phyloP scores from a whole-genome alignment of 2,797 vertebrate species.

The Manis pentadactyla region DNA sequence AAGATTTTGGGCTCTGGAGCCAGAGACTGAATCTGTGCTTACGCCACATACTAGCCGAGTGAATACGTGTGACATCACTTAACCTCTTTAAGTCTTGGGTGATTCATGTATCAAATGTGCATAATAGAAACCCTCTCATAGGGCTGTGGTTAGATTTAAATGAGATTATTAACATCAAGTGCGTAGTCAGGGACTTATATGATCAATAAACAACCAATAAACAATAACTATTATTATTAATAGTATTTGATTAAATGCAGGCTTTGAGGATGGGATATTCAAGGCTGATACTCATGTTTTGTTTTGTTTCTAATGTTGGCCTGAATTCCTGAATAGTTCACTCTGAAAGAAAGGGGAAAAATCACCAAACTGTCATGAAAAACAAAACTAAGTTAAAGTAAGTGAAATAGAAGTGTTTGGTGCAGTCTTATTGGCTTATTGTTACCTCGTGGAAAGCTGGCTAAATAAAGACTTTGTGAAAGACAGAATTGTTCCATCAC shows the following conservation, averaged over 20 bases:
- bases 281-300: neutral
- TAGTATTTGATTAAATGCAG: neutral
- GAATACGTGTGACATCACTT: neutral
- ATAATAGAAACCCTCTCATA: neutral
- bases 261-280: neutral
- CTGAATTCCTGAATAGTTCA: neutral
- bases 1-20: neutral
- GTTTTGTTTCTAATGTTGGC: neutral
- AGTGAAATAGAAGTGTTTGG: neutral
- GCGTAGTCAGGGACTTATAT: neutral
- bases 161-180: neutral
- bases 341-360: conserved; percentile 2
- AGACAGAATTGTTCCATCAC: conserved; percentile 50
- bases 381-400: neutral
- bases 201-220: neutral
- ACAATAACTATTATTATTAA: neutral
- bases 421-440: neutral
- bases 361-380: neutral
- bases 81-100: neutral
- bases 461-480: conserved; percentile 8
- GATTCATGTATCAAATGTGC: neutral
- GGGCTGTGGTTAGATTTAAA: neutral
- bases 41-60: neutral
- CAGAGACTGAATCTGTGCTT: neutral
- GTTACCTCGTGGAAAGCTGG: conserved; percentile 31